Percentiles rank a stretch among this genome's conserved stretches.
These are phyloP conservation scores for Hapalemur alaotrensis DNA, from an alignment of 2,797 vertebrate species.

Conservation along the genomic window DNA sequence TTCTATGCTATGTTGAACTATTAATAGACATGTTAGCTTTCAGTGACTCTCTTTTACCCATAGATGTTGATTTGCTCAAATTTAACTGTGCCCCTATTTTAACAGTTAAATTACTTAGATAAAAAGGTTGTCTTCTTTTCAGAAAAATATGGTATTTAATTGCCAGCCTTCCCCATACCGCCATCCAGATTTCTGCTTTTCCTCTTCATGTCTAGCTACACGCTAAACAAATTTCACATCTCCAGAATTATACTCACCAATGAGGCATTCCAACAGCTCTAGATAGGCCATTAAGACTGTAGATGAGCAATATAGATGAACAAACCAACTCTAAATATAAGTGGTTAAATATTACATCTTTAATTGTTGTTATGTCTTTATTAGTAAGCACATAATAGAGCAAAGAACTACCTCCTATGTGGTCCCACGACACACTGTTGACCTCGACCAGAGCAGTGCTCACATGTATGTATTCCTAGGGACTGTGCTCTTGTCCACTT, in stretches of 20 bases:
- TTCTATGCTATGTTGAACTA: not conserved
- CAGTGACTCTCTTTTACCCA: not conserved
- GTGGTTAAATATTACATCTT: not conserved
- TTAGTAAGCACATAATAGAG: not conserved
- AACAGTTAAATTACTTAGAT: not conserved
- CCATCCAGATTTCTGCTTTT: constrained; percentile 5
- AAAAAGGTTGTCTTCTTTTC: not conserved
- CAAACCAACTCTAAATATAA: not conserved
- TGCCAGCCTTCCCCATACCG: not conserved
- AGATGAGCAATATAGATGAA: not conserved
- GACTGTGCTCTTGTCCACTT: not conserved
- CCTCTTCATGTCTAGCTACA: not conserved
- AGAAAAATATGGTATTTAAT: constrained; percentile 5
- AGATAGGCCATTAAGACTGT: not conserved
- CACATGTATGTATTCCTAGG: not conserved
- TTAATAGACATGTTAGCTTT: not conserved
- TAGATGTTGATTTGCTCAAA: not conserved
- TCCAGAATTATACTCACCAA: not conserved
- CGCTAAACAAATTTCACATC: not conserved
- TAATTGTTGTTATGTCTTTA: not conserved
- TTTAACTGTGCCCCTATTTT: not conserved
- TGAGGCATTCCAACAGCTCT: not conserved
- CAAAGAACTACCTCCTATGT: not conserved
- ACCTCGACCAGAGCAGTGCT: not conserved
- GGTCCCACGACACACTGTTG: not conserved